A percentile compares a stretch with the other conserved stretches of the same genome.
Conservation (phyloP, 2,797 vertebrate genomes). For the Melopsittacus undulatus region DNA sequence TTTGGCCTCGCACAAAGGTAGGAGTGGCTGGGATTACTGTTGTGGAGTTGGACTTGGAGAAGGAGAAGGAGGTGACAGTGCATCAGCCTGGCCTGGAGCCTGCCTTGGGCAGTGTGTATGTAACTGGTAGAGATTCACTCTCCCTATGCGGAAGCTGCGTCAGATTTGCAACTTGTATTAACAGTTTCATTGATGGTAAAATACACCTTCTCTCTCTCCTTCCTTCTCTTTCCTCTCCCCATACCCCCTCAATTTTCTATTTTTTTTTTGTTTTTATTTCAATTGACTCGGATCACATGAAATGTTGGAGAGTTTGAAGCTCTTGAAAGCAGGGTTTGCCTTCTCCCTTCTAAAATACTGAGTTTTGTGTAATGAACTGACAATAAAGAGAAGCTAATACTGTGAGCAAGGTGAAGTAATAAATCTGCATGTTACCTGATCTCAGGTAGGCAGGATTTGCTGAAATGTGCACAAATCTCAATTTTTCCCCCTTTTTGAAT, state of each 20-base stretch:
- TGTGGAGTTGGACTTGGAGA: background rate
- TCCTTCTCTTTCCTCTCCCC: background rate
- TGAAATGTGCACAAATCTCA: background rate
- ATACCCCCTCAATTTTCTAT: background rate
- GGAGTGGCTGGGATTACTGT: background rate
- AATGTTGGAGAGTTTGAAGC: background rate
- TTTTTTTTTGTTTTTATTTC: background rate
- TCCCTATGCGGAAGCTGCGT: accelerated
- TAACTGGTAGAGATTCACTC: background rate
- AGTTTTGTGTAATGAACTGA: background rate
- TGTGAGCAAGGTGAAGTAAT: background rate
- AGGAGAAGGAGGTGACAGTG: background rate
- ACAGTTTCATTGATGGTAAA: background rate
- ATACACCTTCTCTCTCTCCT: accelerated
- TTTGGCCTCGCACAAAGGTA: background rate
- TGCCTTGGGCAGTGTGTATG: accelerated
- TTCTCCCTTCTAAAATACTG: background rate
- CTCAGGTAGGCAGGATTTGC: accelerated
- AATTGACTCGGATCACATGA: accelerated
- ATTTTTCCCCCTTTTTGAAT: accelerated
- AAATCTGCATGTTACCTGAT: background rate
- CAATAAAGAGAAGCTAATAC: background rate
- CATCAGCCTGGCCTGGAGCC: background rate
- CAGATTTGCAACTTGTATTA: background rate
- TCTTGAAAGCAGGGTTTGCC: background rate